These are phyloP conservation scores for Nemotelus pantherinus DNA, from an alignment of 2,888 invertebrate genomes.

Conservation along the genomic window DNA sequence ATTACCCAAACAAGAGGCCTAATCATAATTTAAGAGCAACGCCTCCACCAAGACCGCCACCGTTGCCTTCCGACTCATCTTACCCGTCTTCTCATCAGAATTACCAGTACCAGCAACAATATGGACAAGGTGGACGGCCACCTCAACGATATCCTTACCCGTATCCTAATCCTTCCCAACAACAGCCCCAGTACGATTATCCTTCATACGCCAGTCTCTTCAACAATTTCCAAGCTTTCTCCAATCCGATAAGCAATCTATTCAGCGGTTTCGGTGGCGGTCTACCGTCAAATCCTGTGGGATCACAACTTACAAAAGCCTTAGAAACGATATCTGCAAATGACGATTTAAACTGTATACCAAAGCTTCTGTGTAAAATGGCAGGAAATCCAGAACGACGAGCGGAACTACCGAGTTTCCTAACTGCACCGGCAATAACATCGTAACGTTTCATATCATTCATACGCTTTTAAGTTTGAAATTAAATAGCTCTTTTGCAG, in stretches of 20 bases:
- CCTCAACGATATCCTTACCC: conserved; percentile 4
- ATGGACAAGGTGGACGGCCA: neutral
- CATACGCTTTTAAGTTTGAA: neutral
- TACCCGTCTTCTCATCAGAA: conserved; percentile 7
- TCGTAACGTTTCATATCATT: conserved; percentile 58
- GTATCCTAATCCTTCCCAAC: neutral
- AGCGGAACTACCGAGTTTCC: conserved; percentile 61
- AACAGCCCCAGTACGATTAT: conserved; percentile 45
- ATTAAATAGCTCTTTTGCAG: conserved; percentile 33
- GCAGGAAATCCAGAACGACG: conserved; percentile 67
- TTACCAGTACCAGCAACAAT: conserved; percentile 27
- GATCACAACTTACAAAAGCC: conserved; percentile 65
- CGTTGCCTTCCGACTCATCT: conserved; percentile 47
- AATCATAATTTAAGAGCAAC: conserved; percentile 54
- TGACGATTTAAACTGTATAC: conserved; percentile 83
- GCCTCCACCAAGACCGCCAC: conserved; percentile 48
- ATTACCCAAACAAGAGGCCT: conserved; percentile 53
- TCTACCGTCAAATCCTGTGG: conserved; percentile 51
- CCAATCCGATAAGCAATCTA: conserved; percentile 47
- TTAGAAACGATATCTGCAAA: conserved; percentile 72
- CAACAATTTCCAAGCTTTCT: conserved; percentile 55
- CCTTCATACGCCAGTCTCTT: conserved; percentile 61
- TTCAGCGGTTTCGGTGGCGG: conserved; percentile 53
- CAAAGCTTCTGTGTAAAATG: conserved; percentile 81
- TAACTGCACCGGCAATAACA: conserved; percentile 63